Evolutionary conservation across 1,140 invertebrate genomes (phyloP).

Genomic region (Ganaspis sp.): DNA sequence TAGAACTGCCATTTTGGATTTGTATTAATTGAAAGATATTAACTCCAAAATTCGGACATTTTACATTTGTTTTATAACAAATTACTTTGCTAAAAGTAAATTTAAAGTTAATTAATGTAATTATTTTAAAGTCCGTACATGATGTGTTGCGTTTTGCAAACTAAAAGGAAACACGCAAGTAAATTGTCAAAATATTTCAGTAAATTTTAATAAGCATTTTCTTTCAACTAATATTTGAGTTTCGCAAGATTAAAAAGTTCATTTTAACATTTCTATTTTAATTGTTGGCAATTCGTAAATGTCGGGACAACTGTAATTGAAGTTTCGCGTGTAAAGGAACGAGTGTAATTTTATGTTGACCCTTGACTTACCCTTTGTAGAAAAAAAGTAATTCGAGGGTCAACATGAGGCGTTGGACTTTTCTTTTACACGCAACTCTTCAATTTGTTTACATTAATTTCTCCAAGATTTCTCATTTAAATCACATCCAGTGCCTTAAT

Average conservation of each 20-base stretch:
- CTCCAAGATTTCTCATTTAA: not conserved
- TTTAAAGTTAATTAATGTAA: too few species aligned
- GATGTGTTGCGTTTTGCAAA: too few species aligned
- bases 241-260: too few species aligned
- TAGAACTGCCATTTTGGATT: too few species aligned
- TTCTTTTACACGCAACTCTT: not conserved
- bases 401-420: not conserved
- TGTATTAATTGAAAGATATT: too few species aligned
- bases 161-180: too few species aligned
- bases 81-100: too few species aligned
- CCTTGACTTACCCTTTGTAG: not conserved
- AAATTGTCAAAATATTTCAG: not conserved
- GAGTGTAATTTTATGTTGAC: not conserved
- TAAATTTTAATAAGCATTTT: not conserved
- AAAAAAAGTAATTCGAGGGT: not conserved
- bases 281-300: not conserved
- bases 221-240: too few species aligned
- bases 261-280: not conserved
- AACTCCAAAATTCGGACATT: too few species aligned
- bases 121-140: too few species aligned
- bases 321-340: slow-evolving; percentile 2
- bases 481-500: not conserved
- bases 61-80: too few species aligned
- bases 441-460: slow-evolving; percentile 18
- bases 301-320: not conserved